phyloP scores from a whole-genome alignment of 1,140 invertebrate species.

The Vanessa tameamea region DNA sequence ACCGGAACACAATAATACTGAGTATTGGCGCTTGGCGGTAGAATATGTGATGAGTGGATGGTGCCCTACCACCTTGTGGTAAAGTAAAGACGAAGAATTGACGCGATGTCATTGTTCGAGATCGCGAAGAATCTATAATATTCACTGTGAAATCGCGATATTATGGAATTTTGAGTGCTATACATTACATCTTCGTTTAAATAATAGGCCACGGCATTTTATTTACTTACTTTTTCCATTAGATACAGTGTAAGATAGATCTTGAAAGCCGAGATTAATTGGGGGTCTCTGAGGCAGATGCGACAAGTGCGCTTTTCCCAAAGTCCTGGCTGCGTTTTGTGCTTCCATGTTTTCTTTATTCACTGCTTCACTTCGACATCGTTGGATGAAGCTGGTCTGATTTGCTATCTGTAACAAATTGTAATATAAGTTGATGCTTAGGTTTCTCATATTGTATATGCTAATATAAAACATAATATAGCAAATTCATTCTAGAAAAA shows the following conservation, averaged over 20 bases:
- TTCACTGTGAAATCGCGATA: too few species aligned
- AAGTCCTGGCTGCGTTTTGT: conserved; percentile 30
- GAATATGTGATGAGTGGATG: too few species aligned
- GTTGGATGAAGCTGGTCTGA: background rate
- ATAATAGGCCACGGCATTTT: background rate
- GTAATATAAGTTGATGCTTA: too few species aligned
- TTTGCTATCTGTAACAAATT: conserved; percentile 9
- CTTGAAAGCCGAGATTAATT: conserved; percentile 87
- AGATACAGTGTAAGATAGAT: conserved; percentile 85
- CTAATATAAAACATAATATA: too few species aligned
- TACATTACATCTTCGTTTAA: background rate
- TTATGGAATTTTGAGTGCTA: background rate
- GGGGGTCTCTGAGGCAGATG: conserved; percentile 84
- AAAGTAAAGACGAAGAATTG: too few species aligned
- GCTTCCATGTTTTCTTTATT: background rate
- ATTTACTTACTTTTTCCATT: conserved; percentile 83
- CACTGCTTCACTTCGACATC: background rate
- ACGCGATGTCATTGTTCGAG: too few species aligned
- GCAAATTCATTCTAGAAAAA: too few species aligned
- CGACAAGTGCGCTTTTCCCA: conserved; percentile 73
- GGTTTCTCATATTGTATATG: too few species aligned
- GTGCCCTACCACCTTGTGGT: too few species aligned
- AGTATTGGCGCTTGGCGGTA: too few species aligned
- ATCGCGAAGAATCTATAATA: too few species aligned
- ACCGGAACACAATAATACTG: too few species aligned